Base-by-base conservation (phyloP, 2,888 invertebrate species). In the Drosophila vallismaia region DNA sequence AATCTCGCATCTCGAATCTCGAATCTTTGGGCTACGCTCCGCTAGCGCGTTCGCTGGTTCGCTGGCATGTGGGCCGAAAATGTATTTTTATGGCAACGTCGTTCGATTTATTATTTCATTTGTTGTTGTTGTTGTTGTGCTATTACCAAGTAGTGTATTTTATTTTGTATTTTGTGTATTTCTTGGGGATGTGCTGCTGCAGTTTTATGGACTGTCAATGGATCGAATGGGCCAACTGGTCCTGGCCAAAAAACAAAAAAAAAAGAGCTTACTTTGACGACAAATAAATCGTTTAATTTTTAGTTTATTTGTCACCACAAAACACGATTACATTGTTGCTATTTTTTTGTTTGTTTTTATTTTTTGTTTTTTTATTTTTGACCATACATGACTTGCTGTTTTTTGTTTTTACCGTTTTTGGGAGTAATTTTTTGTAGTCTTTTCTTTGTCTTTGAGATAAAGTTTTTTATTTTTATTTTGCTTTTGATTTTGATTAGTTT, bases 81-180 rank as follows among this genome's bases (percentile, higher is more conserved):
- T 85, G 76, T 77, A 87, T 83, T 83, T 87, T 83, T 83, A 83
- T 83, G 88, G 83, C 88, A 59, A 81, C 81, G 82, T 84, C 75
- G 81, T 75, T 79, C 69, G 57, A 55, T 73, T 76, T 73, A 58
- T 83, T 71, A 66, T 69, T 63, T 84, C 48, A 58, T 80, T 75
- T 80, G 54, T 74, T 68, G 54, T 75, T 60, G 57, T 64, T 53
- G 19, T 76, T 40, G 49, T 71, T 69, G 73, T 63, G 40, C 42
- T 54, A 45, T 52, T 62, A 52, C 38, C 40, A 36, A 40, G 40
- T 42, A 42, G 29, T 14, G 69, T 66, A 54, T 48, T 40, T 31
- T 45, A 46, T 14, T 19, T 12, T 12, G 24, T 33, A 44, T 58
- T 51, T 55, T 19, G 42, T 45, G 45, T 67, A 42, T 54, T 58